Conservation (phyloP, 2,797 vertebrate species). For the Scolopax bukidnonensis region DNA sequence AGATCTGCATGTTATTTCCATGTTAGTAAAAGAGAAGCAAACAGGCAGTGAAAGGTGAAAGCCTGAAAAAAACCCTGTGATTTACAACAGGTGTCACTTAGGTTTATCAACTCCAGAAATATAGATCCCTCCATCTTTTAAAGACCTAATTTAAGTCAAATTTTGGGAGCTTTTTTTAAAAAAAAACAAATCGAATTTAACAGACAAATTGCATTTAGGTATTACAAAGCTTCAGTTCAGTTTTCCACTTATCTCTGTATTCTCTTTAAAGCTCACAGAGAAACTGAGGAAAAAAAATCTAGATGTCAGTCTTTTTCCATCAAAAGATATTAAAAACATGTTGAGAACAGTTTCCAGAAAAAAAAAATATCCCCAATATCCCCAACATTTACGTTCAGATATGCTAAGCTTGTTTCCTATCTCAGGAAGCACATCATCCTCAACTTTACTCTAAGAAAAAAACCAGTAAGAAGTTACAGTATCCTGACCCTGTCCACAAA, state of each 20-base stretch:
- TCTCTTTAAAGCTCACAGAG: background rate
- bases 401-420: background rate
- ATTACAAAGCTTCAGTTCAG: background rate
- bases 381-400: background rate
- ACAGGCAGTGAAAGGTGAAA: background rate
- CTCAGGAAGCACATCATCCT: background rate
- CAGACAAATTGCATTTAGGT: background rate
- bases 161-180: accelerated
- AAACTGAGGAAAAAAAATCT: background rate
- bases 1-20: background rate
- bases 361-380: background rate
- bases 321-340: background rate
- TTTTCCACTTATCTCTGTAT: background rate
- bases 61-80: background rate
- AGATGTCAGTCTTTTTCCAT: background rate
- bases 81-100: background rate
- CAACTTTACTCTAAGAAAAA: background rate
- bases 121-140: background rate
- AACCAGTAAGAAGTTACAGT: background rate
- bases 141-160: background rate
- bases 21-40: background rate
- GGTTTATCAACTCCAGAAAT: background rate
- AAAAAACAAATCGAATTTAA: background rate
- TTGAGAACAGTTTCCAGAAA: background rate
- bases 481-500: background rate